Conservation (phyloP, 1,140 invertebrate genomes). For the Yoshiicerus persimilis region DNA sequence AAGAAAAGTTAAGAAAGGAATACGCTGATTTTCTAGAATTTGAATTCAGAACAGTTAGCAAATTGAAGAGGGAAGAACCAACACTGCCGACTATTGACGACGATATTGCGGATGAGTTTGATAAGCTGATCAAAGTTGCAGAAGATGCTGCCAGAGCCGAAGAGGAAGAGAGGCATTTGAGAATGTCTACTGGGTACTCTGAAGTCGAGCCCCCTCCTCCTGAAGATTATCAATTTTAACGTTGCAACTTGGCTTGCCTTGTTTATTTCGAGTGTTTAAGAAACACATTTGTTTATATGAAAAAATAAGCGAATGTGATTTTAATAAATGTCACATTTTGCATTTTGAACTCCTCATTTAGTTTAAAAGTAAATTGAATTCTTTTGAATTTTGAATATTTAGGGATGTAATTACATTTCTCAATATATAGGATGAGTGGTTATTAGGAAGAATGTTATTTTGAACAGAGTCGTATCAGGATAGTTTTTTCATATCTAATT, state of each 20-base stretch:
- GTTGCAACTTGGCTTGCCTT: no score
- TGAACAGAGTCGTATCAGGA: no score
- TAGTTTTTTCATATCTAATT: no score
- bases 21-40: conserved; percentile 43
- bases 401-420: no score
- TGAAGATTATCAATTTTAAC: not conserved
- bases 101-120: conserved; percentile 35
- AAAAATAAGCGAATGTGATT: no score
- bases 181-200: not conserved
- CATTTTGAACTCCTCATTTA: no score
- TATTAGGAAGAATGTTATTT: no score
- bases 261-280: not conserved
- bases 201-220: not conserved
- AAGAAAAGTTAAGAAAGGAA: conserved; percentile 32
- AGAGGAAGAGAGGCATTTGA: not conserved
- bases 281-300: no score
- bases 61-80: conserved; percentile 38
- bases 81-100: conserved; percentile 22
- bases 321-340: no score
- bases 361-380: no score
- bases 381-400: no score
- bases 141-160: not conserved
- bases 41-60: not conserved
- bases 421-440: no score
- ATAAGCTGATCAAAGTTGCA: conserved; percentile 21